Percentiles rank a stretch among this genome's conserved stretches.
phyloP scores from a whole-genome alignment of 2,113 vertebrate genomes.

The Pachycephala philippinensis region DNA sequence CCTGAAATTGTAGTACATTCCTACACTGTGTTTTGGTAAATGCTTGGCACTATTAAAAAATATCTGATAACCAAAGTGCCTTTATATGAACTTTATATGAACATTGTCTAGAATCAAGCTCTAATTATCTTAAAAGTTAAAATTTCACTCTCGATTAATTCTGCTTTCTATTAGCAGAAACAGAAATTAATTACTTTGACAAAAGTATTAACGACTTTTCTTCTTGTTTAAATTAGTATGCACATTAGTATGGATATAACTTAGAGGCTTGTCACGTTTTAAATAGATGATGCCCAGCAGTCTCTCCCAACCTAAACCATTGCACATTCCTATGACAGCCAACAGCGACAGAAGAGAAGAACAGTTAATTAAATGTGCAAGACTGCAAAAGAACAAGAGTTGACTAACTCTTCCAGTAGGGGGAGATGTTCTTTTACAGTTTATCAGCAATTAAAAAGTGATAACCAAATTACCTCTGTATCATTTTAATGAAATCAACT shows the following conservation, averaged over 20 bases:
- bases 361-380: background rate
- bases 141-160: background rate
- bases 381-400: background rate
- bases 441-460: background rate
- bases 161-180: background rate
- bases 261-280: background rate
- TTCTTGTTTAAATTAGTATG: background rate
- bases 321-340: background rate
- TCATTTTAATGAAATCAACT: background rate
- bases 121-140: background rate
- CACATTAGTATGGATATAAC: background rate
- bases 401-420: constrained; percentile 28
- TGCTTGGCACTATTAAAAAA: background rate
- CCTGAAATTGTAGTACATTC: background rate
- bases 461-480: background rate
- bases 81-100: background rate
- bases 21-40: background rate
- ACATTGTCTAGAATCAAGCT: background rate
- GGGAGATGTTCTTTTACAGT: constrained; percentile 40
- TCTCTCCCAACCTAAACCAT: background rate
- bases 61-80: background rate
- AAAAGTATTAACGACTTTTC: background rate
- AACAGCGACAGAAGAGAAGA: background rate
- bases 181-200: background rate
- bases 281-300: background rate